Base-by-base conservation (phyloP, 2,888 invertebrate genomes). In the Xestia ashworthii region DNA sequence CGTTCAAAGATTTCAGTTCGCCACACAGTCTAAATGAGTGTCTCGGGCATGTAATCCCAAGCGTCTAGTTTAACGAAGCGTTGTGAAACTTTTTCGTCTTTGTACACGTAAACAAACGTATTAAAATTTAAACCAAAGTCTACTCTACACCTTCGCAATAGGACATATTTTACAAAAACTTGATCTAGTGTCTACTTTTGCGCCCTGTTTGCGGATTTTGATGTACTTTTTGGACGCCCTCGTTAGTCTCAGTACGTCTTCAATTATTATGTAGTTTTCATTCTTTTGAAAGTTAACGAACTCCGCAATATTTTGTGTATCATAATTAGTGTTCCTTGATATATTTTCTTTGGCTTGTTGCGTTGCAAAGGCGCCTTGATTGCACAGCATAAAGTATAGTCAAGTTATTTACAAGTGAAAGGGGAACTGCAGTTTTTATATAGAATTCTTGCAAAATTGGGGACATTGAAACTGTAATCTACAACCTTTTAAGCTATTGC, bases 51-150 rank as follows among this genome's bases (percentile, higher is more conserved):
- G 93, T 94, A 94, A 95, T 94, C 93, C 93, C 91, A 87, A 89
- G 93, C 91, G 91, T 93, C 92, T 93, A 93, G 93, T 93, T 94
- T 93, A 95, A 95, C 94, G 94, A 95, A 94, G 93, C 94, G 92
- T 91, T 90, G 91, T 91, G 89, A 90, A 93, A 94, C 92, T 95
- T 95, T 95, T 95, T 94, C 92, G 92, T 93, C 92, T 92, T 91
- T 91, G 88, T 91, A 89, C 90, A 88, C 91, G 93, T 93, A 94
- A 95, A 94, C 94, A 94, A 93, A 86, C 89, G 84, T 83, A 85
- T 82, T 71, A 81, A 46, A 74, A 44, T 76, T 19, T 80, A 82
- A 64, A 62, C 85, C 38, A 91, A 92, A 92, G 76, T 87, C 72
- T 71, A 88, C 92, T 87, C 82, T 92, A 91, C 32, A 22, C 12